Evolutionary conservation across 2,888 invertebrate species (phyloP).

Genomic region (Tipula lateralis): DNA sequence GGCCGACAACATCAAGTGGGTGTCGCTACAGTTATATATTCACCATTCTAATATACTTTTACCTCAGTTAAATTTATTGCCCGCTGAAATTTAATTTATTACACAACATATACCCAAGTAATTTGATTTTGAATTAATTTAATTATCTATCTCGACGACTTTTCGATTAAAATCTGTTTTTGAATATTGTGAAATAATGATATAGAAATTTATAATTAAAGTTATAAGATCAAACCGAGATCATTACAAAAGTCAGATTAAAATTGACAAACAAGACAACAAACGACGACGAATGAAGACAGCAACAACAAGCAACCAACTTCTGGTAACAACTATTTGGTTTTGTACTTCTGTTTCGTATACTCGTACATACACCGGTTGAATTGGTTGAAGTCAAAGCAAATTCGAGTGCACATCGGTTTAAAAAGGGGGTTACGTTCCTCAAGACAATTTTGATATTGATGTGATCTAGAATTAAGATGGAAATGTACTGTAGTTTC

Average conservation of each 20-base stretch:
- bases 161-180: constrained; percentile 3
- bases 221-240: background rate
- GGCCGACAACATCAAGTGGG: background rate
- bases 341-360: background rate
- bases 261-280: constrained; percentile 24
- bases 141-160: background rate
- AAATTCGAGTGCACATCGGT: background rate
- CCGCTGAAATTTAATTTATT: constrained; percentile 1
- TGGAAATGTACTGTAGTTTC: background rate
- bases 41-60: background rate
- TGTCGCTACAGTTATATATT: background rate
- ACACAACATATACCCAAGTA: background rate
- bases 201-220: constrained; percentile 19
- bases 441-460: background rate
- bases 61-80: background rate
- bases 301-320: background rate
- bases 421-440: background rate
- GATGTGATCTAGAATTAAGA: background rate
- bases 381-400: background rate
- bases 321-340: constrained; percentile 4
- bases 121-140: background rate
- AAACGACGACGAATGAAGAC: background rate
- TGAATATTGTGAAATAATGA: constrained; percentile 5
- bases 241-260: constrained; percentile 24
- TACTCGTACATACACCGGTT: background rate